Percentiles rank a stretch among this genome's conserved stretches.
These are phyloP conservation scores for Rhinatrema bivittatum DNA, from an alignment of 2,797 vertebrate species.

Conservation along the genomic window DNA sequence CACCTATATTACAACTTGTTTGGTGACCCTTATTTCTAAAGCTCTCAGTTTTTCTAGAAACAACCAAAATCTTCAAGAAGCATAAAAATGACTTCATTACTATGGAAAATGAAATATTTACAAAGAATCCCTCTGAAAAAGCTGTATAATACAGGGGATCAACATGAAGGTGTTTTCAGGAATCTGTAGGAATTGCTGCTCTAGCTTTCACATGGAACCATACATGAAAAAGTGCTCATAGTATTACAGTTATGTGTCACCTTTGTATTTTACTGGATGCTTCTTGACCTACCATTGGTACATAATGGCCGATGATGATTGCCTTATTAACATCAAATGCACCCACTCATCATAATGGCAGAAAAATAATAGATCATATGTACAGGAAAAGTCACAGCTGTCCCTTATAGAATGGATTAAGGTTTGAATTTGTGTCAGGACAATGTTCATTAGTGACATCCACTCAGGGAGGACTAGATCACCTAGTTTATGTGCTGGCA, in stretches of 20 bases:
- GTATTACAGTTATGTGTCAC: too few species aligned
- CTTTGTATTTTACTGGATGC: not conserved
- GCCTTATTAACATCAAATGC: conserved; percentile 28
- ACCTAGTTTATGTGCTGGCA: conserved; percentile 2
- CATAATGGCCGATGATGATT: conserved; percentile 6
- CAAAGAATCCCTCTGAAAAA: too few species aligned
- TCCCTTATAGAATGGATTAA: conserved; percentile 50
- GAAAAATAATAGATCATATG: conserved; percentile 44
- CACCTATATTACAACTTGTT: too few species aligned
- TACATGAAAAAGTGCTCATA: too few species aligned
- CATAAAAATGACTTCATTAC: too few species aligned
- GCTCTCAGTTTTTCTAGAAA: too few species aligned
- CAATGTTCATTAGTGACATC: conserved; percentile 39
- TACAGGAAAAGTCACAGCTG: conserved; percentile 48
- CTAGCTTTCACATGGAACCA: too few species aligned
- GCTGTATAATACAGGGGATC: not conserved
- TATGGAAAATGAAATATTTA: too few species aligned
- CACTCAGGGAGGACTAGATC: conserved; percentile 19
- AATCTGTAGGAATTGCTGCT: too few species aligned
- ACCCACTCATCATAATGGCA: conserved; percentile 26
- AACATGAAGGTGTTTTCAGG: not conserved
- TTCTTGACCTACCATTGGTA: not conserved
- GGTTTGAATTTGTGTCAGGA: conserved; percentile 57
- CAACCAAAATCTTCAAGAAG: too few species aligned
- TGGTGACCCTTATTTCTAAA: too few species aligned